Base-by-base conservation (phyloP, 2,113 vertebrate genomes). In the Daubentonia madagascariensis region DNA sequence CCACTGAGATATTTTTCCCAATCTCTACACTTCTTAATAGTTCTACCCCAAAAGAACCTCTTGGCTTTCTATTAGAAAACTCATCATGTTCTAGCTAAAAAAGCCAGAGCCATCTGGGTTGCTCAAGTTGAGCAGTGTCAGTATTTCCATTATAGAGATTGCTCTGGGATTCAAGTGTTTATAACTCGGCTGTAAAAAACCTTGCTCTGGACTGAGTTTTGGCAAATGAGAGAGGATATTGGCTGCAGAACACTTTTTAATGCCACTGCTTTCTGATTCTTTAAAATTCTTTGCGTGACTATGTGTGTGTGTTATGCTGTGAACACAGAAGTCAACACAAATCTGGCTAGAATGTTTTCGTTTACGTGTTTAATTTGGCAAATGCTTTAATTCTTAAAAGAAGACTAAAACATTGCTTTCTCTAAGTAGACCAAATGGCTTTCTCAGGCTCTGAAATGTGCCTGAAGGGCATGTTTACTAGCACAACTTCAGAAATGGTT, bases 241-340 rank as follows among this genome's bases (percentile, higher is more conserved):
- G 88, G 88, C 89, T 92, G n/a, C 32, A 94, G 25, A 94, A 63
- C 32, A 50, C 45, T 92, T 94, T 78, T 48, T 76, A 81, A 92
- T 97, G 76, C n/a, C n/a, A 63, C 6, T 81, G 16, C 70, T 63
- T 96, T 94, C 80, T 52, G 70, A 96, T 79, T 93, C 87, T 93
- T 91, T 89, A 80, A 92, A 96, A 93, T 91, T 88, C 43, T 96
- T 59, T 88, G 65, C 9, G 18, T 93, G 76, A 93, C 68, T 50
- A 40, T 3, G 0, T 81, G 67, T 92, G 61, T 90, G 32, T 95
- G 43, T 80, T 95, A 96, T 73, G 96, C 45, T 95, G 94, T 87
- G 89, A 96, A 94, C 54, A 68, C 57, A 96, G 40, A 97, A 89
- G 91, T 97, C 96, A 96, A 97, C 86, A 96, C 70, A 94, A 97